These are phyloP conservation scores for Xiphydria camelus DNA, from an alignment of 2,888 invertebrate species.

Conservation along the genomic window DNA sequence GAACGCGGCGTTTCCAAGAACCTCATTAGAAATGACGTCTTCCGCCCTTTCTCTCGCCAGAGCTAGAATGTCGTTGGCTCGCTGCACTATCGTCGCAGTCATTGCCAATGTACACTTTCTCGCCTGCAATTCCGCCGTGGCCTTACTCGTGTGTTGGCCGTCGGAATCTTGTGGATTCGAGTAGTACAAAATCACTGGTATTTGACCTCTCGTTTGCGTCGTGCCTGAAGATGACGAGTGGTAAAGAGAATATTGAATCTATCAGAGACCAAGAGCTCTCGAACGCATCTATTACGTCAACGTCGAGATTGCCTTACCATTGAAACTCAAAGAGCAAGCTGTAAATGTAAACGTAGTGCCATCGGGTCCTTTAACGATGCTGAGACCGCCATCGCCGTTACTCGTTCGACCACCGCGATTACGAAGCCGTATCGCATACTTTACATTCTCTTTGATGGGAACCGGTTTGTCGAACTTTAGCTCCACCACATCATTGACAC, in stretches of 20 bases:
- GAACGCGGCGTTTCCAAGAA: constrained; percentile 65
- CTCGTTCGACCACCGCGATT: constrained; percentile 91
- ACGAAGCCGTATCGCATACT: constrained; percentile 85
- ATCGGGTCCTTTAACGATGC: constrained; percentile 88
- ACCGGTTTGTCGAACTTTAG: constrained; percentile 89
- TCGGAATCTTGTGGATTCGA: constrained; percentile 70
- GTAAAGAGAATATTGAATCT: neutral
- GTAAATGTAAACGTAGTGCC: constrained; percentile 89
- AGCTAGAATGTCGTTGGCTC: constrained; percentile 76
- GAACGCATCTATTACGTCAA: neutral
- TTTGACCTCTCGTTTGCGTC: constrained; percentile 90
- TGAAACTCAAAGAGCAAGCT: constrained; percentile 90
- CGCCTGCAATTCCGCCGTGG: constrained; percentile 66
- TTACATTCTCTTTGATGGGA: constrained; percentile 83
- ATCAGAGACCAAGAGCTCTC: no score
- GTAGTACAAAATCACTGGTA: constrained; percentile 90
- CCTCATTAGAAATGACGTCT: constrained; percentile 62
- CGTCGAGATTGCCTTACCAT: constrained; percentile 63
- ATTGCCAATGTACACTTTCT: constrained; percentile 74
- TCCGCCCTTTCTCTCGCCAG: constrained; percentile 73
- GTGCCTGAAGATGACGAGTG: constrained; percentile 60
- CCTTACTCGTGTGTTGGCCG: constrained; percentile 63
- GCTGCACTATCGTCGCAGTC: constrained; percentile 76
- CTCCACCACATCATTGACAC: constrained; percentile 85
- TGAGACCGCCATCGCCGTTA: constrained; percentile 91